Conservation (phyloP, 2,113 vertebrate species). For the Scopus umbretta region DNA sequence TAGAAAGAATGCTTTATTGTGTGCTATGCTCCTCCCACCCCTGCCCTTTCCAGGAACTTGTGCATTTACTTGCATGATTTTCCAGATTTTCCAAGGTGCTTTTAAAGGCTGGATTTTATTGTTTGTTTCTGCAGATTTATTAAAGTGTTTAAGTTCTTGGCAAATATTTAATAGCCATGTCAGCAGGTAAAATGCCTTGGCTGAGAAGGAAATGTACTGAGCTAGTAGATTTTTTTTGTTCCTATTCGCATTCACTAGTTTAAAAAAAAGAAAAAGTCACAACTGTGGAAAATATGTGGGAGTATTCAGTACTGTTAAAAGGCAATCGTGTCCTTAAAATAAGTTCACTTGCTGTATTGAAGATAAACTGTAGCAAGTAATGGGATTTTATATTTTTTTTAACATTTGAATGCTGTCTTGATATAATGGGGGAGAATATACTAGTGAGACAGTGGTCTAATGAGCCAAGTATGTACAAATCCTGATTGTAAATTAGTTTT, state of each 20-base stretch:
- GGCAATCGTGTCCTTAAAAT: not conserved
- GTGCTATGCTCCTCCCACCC: not conserved
- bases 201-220: not conserved
- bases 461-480: not conserved
- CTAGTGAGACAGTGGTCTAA: not conserved
- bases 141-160: not conserved
- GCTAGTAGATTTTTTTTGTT: not conserved
- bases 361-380: not conserved
- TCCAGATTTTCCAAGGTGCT: slow-evolving; percentile 4
- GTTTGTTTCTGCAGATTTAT: not conserved
- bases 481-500: not conserved
- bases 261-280: not conserved
- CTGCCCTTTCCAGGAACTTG: not conserved
- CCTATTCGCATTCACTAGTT: not conserved
- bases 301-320: not conserved
- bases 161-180: not conserved
- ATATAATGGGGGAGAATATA: not conserved
- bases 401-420: not conserved
- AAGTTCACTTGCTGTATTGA: not conserved
- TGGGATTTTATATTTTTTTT: not conserved
- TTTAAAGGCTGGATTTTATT: slow-evolving; percentile 16
- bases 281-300: not conserved
- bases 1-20: slow-evolving; percentile 60
- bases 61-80: slow-evolving; percentile 22
- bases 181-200: not conserved